phyloP scores from a whole-genome alignment of 2,797 vertebrate genomes.

The Epinephelus malabaricus region DNA sequence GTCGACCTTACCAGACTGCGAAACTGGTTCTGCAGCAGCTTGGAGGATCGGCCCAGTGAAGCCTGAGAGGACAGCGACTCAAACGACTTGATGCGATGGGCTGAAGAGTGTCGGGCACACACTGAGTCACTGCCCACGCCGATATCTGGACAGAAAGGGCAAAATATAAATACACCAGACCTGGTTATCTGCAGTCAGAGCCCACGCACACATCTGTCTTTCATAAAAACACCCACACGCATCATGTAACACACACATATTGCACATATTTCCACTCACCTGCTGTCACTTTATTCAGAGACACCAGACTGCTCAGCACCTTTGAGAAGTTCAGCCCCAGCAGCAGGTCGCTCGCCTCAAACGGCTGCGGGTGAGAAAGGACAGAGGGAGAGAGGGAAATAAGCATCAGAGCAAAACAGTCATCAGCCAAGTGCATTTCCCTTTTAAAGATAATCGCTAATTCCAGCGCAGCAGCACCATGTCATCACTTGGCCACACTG shows the following conservation, averaged over 20 bases:
- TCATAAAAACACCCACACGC: constrained; percentile 39
- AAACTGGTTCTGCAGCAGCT: constrained; percentile 95
- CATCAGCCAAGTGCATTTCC: constrained; percentile 27
- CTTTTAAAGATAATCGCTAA: constrained; percentile 27
- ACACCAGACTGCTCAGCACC: constrained; percentile 96
- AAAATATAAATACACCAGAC: constrained; percentile 62
- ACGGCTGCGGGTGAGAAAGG: constrained; percentile 87
- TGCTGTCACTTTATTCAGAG: constrained; percentile 98
- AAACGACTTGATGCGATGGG: constrained; percentile 96
- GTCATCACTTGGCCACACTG: constrained; percentile 46
- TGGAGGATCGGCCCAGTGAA: constrained; percentile 91
- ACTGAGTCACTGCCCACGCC: constrained; percentile 95
- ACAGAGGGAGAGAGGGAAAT: constrained; percentile 29
- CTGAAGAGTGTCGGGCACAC: constrained; percentile 92
- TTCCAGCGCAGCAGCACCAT: constrained; percentile 40
- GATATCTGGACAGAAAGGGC: constrained; percentile 87
- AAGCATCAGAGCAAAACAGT: constrained; percentile 1
- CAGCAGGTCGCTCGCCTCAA: constrained; percentile 97
- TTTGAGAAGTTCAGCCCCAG: constrained; percentile 97
- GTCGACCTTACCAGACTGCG: constrained; percentile 93
- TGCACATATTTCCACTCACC: constrained; percentile 84
- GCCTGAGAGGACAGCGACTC: constrained; percentile 95
- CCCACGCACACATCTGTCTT: constrained; percentile 50
- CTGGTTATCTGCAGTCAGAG: constrained; percentile 30
- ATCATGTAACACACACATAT: not conserved